Base-by-base conservation (phyloP, 2,113 vertebrate species). In the Leiothrix lutea region DNA sequence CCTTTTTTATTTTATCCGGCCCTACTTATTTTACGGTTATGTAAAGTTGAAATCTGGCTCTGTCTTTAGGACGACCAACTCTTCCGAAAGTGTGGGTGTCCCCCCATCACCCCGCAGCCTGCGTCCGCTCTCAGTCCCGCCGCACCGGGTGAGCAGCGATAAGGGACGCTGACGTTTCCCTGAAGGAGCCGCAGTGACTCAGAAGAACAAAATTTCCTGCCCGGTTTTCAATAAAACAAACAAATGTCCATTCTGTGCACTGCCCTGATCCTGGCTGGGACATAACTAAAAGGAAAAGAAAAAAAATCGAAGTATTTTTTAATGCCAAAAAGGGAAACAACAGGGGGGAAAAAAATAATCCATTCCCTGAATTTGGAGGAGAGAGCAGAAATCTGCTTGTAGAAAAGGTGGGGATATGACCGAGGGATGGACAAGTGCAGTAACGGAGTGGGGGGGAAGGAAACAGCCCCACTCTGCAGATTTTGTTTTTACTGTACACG, bases 181-280 rank as follows among this genome's bases (percentile, higher is more conserved):
- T 95, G 87, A 90, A 96, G 97, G 95, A 97, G 96, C 89, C 95
- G 75, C 93, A 79, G 95, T 98, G 97, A 98, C 96, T 98, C 97
- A 97, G 94, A 96, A 83, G 87, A 97, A 97, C 82, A 87, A 97
- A 96, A 97, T 97, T 98, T 98, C 98, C 98, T 98, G 97, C 96
- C 95, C 26, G 50, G 73, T 91, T 95, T 97, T 97, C 96, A 95
- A 77, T 92, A 93, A 97, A 96, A 97, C 95, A 96, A 96, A 96
- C 95, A 97, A 97, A 94, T 36, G 85, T 83, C 89, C 91, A 91
- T 95, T 94, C 87, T 90, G 79, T 61, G 78, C 87, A 44, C 78
- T 95, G 88, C 91, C 87, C 86, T 79, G 36, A 65, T 84, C 71
- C 81, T 18, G 75, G 66, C 85, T 82, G 79, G 73, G 88, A 70